Percentiles rank a stretch among this genome's conserved stretches.
These are phyloP conservation scores for Suncus etruscus DNA, from an alignment of 2,113 vertebrate species.

Conservation along the genomic window DNA sequence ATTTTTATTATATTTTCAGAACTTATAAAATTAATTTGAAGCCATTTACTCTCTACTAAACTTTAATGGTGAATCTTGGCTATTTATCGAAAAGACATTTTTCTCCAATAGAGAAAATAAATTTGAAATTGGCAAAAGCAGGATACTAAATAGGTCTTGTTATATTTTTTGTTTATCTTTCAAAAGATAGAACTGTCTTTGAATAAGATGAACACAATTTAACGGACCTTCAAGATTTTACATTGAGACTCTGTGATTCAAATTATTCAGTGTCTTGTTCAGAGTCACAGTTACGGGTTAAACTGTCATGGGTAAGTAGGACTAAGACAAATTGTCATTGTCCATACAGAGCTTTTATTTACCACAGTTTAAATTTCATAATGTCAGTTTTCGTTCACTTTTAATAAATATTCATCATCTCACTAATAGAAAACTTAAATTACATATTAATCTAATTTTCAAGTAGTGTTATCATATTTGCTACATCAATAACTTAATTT, in stretches of 20 bases:
- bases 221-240: neutral
- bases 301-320: too few species aligned
- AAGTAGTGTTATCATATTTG: neutral
- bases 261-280: neutral
- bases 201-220: neutral
- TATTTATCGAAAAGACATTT: neutral
- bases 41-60: neutral
- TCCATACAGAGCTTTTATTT: neutral
- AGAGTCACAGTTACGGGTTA: neutral
- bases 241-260: neutral
- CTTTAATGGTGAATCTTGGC: neutral
- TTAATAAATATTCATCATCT: neutral
- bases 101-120: neutral
- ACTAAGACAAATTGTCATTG: neutral
- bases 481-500: constrained; percentile 7
- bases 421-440: neutral
- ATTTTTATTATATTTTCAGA: constrained; percentile 2
- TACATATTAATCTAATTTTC: neutral
- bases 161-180: too few species aligned
- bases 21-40: neutral
- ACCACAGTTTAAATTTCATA: neutral
- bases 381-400: neutral
- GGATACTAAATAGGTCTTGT: neutral
- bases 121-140: constrained; percentile 9
- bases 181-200: too few species aligned